Evolutionary conservation across 2,797 vertebrate species (phyloP).

Genomic region (Oryzias dopingdopingensis): DNA sequence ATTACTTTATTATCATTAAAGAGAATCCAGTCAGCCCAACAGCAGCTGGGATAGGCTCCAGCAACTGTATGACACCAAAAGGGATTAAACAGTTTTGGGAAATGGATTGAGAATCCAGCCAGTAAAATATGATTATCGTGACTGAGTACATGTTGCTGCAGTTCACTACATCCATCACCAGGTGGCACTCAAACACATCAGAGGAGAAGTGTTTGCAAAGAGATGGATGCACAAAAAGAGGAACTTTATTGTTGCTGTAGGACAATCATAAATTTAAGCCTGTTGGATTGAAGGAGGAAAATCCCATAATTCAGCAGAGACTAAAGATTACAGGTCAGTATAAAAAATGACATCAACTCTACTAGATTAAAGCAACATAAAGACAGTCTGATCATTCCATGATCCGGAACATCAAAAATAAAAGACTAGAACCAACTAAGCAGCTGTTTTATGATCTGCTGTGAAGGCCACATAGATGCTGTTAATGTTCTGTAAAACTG

Average conservation of each 20-base stretch:
- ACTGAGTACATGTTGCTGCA: neutral
- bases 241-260: constrained; percentile 36
- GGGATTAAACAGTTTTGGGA: neutral
- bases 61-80: neutral
- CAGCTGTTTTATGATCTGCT: too few species aligned
- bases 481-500: constrained; percentile 2
- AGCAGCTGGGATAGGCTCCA: too few species aligned
- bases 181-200: constrained; percentile 53
- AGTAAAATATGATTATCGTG: neutral
- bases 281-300: constrained; percentile 36
- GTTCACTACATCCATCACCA: constrained; percentile 44
- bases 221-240: constrained; percentile 50
- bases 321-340: constrained; percentile 66
- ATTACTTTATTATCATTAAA: too few species aligned
- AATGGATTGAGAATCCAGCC: neutral
- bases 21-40: neutral
- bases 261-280: neutral
- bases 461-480: too few species aligned
- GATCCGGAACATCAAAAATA: constrained; percentile 13
- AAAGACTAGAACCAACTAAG: neutral
- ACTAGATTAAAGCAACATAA: constrained; percentile 45
- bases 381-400: constrained; percentile 28
- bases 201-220: neutral
- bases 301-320: constrained; percentile 53
- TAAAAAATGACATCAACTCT: constrained; percentile 36